Percentiles rank a stretch among this genome's conserved stretches.
phyloP scores from a whole-genome alignment of 1,140 invertebrate species.

The Ylistrum balloti region DNA sequence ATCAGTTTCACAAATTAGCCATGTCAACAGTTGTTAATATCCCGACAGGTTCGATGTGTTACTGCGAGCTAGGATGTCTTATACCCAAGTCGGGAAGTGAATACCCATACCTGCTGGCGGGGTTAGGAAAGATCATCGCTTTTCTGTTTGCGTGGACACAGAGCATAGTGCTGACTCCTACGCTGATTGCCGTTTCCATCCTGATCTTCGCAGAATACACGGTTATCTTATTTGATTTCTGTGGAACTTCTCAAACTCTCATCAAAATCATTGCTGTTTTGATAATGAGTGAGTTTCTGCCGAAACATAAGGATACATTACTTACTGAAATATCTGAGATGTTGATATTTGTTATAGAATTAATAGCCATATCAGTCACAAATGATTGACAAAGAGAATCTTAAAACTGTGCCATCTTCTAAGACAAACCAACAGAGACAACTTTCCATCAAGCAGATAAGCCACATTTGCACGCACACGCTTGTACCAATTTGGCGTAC shows the following conservation, averaged over 20 bases:
- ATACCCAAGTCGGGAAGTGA: conserved; percentile 83
- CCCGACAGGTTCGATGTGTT: conserved; percentile 89
- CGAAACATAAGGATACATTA: no score
- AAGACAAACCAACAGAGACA: no score
- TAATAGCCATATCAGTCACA: no score
- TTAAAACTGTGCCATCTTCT: no score
- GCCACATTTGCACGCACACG: no score
- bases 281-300: conserved; percentile 69
- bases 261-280: conserved; percentile 67
- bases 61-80: conserved; percentile 91
- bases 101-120: conserved; percentile 77
- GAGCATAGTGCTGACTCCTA: conserved; percentile 86
- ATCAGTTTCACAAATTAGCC: no score
- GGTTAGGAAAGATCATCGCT: conserved; percentile 86
- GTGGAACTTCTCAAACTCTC: conserved; percentile 68
- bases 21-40: no score
- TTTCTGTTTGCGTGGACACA: conserved; percentile 93
- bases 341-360: no score
- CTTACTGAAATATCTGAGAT: no score
- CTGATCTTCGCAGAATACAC: conserved; percentile 75
- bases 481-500: no score
- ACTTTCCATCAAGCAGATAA: no score
- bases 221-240: conserved; percentile 66
- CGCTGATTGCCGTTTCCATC: conserved; percentile 81
- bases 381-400: no score